Evolutionary conservation across 1,140 invertebrate species (phyloP).

Genomic region (Drosophila takahashii): DNA sequence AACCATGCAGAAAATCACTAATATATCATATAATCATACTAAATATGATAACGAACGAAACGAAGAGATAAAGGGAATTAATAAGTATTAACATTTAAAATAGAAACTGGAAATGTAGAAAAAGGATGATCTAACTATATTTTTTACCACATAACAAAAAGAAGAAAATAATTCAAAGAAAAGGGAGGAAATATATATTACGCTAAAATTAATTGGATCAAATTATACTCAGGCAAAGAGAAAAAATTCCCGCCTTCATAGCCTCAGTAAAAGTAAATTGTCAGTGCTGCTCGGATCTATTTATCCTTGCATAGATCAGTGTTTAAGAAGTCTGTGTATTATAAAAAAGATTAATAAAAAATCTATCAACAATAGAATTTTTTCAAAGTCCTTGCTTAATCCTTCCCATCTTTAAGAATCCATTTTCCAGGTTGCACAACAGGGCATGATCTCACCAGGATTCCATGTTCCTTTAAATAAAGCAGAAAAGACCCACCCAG

Average conservation of each 20-base stretch:
- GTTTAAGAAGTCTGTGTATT: background rate
- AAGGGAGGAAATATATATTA: too few species aligned
- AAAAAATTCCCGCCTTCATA: background rate
- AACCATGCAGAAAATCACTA: too few species aligned
- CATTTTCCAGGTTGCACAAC: too few species aligned
- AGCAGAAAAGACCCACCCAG: background rate
- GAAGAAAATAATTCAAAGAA: background rate
- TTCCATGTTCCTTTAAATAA: background rate
- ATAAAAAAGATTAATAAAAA: background rate
- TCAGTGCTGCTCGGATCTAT: conserved; percentile 37
- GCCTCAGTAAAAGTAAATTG: conserved; percentile 9
- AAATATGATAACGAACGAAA: background rate
- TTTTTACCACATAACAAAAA: background rate
- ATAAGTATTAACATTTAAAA: background rate
- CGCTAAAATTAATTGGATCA: too few species aligned
- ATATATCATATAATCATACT: too few species aligned
- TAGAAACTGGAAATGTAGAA: background rate
- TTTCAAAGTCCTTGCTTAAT: too few species aligned
- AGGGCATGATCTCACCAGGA: background rate
- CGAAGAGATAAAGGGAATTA: background rate
- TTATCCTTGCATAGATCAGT: conserved; percentile 9
- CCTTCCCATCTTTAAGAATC: too few species aligned
- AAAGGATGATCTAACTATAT: background rate
- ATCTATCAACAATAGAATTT: background rate
- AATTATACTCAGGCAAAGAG: background rate